Conservation (phyloP, 2,888 invertebrate species). For the Therioaphis trifolii region DNA sequence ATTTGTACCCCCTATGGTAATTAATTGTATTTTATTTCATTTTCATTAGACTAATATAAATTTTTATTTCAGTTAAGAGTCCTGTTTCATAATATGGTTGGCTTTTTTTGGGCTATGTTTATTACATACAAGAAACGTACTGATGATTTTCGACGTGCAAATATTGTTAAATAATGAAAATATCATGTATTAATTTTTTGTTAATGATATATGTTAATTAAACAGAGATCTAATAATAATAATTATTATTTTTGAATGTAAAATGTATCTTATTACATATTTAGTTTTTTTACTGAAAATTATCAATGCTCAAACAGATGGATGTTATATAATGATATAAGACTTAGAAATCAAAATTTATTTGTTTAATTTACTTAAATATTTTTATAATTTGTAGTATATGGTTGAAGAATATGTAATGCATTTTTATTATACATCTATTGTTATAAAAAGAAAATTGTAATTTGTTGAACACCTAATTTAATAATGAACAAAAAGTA, state of each 20-base stretch:
- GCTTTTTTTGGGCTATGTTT: constrained; percentile 83
- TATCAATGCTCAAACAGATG: constrained; percentile 32
- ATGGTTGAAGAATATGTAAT: neutral
- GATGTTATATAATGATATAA: constrained; percentile 18
- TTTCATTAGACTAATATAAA: constrained; percentile 32
- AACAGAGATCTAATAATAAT: no score
- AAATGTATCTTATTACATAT: no score
- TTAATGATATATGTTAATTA: no score
- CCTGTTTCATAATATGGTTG: constrained; percentile 80
- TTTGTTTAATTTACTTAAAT: constrained; percentile 8
- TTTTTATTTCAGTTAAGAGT: constrained; percentile 76
- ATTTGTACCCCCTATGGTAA: constrained; percentile 83
- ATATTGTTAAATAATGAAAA: constrained; percentile 35
- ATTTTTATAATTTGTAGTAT: constrained; percentile 22
- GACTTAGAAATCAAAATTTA: constrained; percentile 8
- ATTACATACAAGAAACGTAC: constrained; percentile 75
- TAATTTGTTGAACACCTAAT: no score
- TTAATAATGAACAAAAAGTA: no score
- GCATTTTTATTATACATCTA: constrained; percentile 12
- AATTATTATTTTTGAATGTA: no score
- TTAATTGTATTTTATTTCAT: constrained; percentile 64
- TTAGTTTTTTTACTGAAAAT: no score
- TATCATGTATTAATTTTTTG: neutral
- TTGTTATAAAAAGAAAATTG: constrained; percentile 13
- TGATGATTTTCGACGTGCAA: constrained; percentile 63